Base-by-base conservation (phyloP, 2,888 invertebrate genomes). In the Caenorhabditis sp. region DNA sequence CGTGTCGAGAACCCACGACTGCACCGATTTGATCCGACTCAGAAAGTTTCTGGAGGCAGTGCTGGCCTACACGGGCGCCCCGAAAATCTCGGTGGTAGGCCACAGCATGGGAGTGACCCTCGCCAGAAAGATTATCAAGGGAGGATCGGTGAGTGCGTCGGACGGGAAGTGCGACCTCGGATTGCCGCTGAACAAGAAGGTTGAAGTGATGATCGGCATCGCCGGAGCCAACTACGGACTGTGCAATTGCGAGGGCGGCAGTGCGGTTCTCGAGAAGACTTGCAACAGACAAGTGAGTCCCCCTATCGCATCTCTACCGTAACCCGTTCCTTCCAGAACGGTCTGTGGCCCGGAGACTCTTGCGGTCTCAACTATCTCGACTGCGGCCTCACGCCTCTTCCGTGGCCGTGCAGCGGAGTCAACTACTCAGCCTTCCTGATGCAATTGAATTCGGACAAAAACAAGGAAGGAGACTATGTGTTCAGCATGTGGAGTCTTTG, bases 51-150 rank as follows among this genome's bases (percentile, higher is more conserved):
- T 85, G 11, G 70, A 83, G 43, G 86, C 84, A 1, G 83, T 83
- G 8, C 35, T 85, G 2, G 68, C 65, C 8, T 85, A 84, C 72
- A 84, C 85, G 11, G 73, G 58, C 9, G 71, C 79, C 2, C 65
- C 78, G n/a, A 82, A 82, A 30, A 61, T 83, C 30, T 79, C 79
- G 22, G 48, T 86, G 6, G 74, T 86, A 41, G 75, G 79, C 20
- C 86, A 86, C 56, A 83, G 83, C 13, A 86, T 86, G 86, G 86
- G 86, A 20, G 85, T 85, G 6, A 85, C 85, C 2, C 50, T 86
- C 4, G 83, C 75, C 15, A 61, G 84, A 58, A 76, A 79, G 50
- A 75, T 82, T 17, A 77, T 85, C 68, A 79, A 81, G 59, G 84
- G 84, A 20, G 81, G 81, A 20, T 17, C 45, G 30, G 62, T 78